Evolutionary conservation across 2,797 vertebrate genomes (phyloP), one percentile per base, ranked within the genome.

Genomic region (Amblyopsis hoosieri): DNA sequence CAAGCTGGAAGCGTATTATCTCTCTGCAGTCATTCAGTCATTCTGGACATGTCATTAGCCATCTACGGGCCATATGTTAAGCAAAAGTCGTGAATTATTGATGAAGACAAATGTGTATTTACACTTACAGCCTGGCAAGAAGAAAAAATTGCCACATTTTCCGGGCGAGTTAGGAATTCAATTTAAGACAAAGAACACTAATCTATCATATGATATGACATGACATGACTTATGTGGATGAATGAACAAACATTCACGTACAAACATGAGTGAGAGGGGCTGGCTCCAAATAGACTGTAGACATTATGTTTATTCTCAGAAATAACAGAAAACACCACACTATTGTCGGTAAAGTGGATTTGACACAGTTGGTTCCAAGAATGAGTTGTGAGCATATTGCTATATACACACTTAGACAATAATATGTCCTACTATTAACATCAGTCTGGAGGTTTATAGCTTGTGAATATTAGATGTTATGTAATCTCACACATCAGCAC

Each of bases 291-390:
- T 29, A 4, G 29, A 54, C 23, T 11, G 0, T 15, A 51, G 13
- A 14, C 9, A 15, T 37, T 37, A 37, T 37, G 8, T 37, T 37
- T 37, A 37, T 37, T 37, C 7, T 37, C 33, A 37, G 15, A 14
- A 8, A 2, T 15, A 14, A 14, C 49, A 14, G 5, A 14, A n/a
- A 12, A 12, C 3, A 29, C 45, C 63, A 63, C 54, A 69, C 67
- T 77, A 83, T 82, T 86, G 78, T 75, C 84, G 85, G 76, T 85
- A 83, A 79, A 83, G 84, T 75, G 83, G 75, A 77, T 8, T 37
- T 9, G 1, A 37, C 7, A 9, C 8, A 37, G 33, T 85, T 78
- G 69, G 70, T 69, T 80, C 76, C 57, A 55, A 64, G 64, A 45
- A 61, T 56, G 42, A 68, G 64, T 75, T 76, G 29, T 33, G 29